A percentile compares a stretch with the other conserved stretches of the same genome.
These are phyloP conservation scores for Anser cygnoides DNA, from an alignment of 2,113 vertebrate species.

Conservation along the genomic window DNA sequence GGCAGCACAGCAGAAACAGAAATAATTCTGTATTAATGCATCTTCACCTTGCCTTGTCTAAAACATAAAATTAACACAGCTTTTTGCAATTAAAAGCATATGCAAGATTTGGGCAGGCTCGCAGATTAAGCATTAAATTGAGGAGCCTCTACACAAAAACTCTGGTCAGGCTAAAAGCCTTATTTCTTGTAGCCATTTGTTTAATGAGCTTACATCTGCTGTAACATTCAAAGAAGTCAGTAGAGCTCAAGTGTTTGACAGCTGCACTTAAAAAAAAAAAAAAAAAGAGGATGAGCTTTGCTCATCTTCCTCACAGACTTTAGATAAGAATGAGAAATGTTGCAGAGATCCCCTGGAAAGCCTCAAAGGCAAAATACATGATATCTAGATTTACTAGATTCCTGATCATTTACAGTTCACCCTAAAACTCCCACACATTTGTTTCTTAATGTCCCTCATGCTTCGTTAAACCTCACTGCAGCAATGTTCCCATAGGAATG, in stretches of 20 bases:
- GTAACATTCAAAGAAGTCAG: conserved; percentile 23
- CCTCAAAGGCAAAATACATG: conserved; percentile 38
- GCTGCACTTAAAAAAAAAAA: conserved; percentile 12
- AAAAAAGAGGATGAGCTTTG: background rate
- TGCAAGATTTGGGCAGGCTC: background rate
- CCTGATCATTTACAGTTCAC: conserved; percentile 72
- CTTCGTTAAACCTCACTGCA: conserved; percentile 68
- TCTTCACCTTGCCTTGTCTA: background rate
- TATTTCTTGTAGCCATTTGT: conserved; percentile 39
- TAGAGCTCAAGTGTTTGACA: conserved; percentile 23
- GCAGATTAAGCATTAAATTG: conserved; percentile 7
- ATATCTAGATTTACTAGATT: conserved; percentile 67
- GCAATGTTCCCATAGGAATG: conserved; percentile 84
- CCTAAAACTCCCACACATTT: conserved; percentile 78
- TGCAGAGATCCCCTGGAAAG: conserved; percentile 24
- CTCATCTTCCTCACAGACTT: conserved; percentile 1
- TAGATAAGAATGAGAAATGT: conserved; percentile 34
- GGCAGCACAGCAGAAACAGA: conserved; percentile 7
- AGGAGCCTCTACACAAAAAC: conserved; percentile 10
- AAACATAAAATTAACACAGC: background rate
- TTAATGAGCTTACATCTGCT: conserved; percentile 50
- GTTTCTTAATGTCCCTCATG: conserved; percentile 76
- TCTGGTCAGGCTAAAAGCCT: background rate
- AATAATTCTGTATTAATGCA: background rate
- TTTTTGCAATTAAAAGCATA: background rate